phyloP scores from a whole-genome alignment of 2,797 vertebrate species.

The Aulostomus chinensis region DNA sequence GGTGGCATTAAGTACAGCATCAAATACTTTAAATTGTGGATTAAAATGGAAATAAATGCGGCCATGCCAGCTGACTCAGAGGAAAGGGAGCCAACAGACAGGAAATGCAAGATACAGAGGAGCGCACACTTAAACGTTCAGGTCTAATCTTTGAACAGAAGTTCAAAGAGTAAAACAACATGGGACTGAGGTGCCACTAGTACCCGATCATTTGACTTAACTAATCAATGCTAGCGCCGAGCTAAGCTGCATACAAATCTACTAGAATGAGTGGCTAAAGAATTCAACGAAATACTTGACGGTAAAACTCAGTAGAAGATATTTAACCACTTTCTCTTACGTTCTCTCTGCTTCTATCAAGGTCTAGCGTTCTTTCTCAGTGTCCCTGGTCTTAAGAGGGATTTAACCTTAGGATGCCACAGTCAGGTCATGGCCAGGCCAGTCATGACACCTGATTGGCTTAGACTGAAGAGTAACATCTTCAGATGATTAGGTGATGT shows the following conservation, averaged over 20 bases:
- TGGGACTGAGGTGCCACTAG: constrained; percentile 8
- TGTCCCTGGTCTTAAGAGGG: background rate
- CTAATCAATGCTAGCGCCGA: constrained; percentile 2
- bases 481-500: constrained; percentile 45
- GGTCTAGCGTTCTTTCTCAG: background rate
- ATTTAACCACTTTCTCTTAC: background rate
- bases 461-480: constrained; percentile 42
- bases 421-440: constrained; percentile 30
- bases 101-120: constrained; percentile 12
- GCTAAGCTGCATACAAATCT: background rate
- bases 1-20: constrained; percentile 40
- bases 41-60: constrained; percentile 21
- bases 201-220: constrained; percentile 3
- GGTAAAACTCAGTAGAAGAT: too few relatives aligned
- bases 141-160: constrained; percentile 2
- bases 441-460: constrained; percentile 51
- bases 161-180: constrained; percentile 14
- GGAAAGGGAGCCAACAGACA: constrained; percentile 10
- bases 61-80: constrained; percentile 14
- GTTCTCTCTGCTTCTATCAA: background rate
- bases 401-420: constrained; percentile 27
- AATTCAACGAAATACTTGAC: too few relatives aligned
- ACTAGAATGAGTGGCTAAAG: background rate
- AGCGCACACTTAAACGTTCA: constrained; percentile 11
- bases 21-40: constrained; percentile 19